Conservation (phyloP, 2,888 invertebrate genomes). For the Anorthoa munda region DNA sequence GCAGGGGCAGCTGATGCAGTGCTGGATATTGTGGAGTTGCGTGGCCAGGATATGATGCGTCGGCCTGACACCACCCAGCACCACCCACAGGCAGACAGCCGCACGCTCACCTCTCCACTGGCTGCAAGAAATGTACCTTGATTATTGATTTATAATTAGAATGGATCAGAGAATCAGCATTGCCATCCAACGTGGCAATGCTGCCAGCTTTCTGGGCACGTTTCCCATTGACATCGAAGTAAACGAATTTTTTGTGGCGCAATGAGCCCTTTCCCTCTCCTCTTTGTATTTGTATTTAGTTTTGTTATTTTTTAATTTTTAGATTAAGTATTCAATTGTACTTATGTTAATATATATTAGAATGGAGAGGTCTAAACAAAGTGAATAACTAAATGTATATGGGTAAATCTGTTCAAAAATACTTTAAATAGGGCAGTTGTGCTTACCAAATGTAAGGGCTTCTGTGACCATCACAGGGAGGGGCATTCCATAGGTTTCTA, state of each 20-base stretch:
- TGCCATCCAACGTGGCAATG: no score
- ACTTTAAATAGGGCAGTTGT: not conserved
- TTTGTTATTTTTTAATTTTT: no score
- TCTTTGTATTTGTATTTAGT: no score
- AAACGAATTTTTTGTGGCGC: no score
- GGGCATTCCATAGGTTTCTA: constrained; percentile 95
- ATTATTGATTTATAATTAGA: not conserved
- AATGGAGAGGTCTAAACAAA: no score
- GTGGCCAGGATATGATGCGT: constrained; percentile 96
- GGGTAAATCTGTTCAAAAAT: not conserved
- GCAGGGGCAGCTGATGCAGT: constrained; percentile 71
- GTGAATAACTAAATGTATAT: not conserved
- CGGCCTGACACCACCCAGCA: constrained; percentile 97
- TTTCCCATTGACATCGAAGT: no score
- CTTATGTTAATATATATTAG: no score
- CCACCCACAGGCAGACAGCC: constrained; percentile 93
- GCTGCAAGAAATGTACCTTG: constrained; percentile 74
- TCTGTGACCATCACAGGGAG: constrained; percentile 97
- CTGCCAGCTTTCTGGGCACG: no score
- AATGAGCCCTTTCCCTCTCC: no score
- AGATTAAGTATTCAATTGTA: no score
- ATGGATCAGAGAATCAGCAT: no score
- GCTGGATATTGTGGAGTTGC: constrained; percentile 81
- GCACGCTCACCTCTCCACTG: constrained; percentile 91
- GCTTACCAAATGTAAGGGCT: constrained; percentile 95